Evolutionary conservation across 2,888 invertebrate species (phyloP), one percentile per base, ranked within the genome.

Genomic region (Ophonus ardosiacus): DNA sequence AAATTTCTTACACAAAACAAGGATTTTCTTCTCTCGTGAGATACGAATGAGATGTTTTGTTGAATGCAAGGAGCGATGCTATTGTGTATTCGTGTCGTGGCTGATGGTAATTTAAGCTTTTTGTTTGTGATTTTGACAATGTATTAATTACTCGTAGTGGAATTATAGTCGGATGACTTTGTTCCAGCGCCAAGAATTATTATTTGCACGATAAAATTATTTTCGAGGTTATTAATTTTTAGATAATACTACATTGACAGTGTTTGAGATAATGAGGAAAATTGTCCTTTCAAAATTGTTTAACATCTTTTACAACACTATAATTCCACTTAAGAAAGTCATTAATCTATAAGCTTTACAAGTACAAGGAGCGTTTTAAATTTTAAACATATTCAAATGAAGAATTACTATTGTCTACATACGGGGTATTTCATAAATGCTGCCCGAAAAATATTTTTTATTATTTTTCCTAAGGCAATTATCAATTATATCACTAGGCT

Each of bases 1-100:
- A 79, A 78, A 84, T 78, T 83, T 76, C 83, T 78, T 63, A 84
- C 61, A 79, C 84, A 84, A 84, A 84, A 84, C 83, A 83, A 76
- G 76, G 83, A 83, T 83, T 76, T 76, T 74, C 83, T 61, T 65
- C 68, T n/a, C 63, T 17, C 63, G 43, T 15, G 21, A 81, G 31
- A 18, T 40, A 40, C 21, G 31, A 71, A 71, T 80, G 71, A 15
- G 57, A 63, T 82, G 82, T 82, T 82, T 82, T 82, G 82, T 81
- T 81, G 17, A 51, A 57, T 57, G 38, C 31, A 7, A 57, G 57
- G 15, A 51, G n/a, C 8, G 80, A 63, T 68, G 38, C 68, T 71
- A 71, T 71, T 82, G 79, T 80, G 59, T 59, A 40, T 21, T 57
- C 24, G 10, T 78, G 57, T 78, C 51, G 82, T 24, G 57, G 21